A percentile compares a stretch with the other conserved stretches of the same genome.
Conservation (phyloP, 2,888 invertebrate genomes). For the Nezara viridula region DNA sequence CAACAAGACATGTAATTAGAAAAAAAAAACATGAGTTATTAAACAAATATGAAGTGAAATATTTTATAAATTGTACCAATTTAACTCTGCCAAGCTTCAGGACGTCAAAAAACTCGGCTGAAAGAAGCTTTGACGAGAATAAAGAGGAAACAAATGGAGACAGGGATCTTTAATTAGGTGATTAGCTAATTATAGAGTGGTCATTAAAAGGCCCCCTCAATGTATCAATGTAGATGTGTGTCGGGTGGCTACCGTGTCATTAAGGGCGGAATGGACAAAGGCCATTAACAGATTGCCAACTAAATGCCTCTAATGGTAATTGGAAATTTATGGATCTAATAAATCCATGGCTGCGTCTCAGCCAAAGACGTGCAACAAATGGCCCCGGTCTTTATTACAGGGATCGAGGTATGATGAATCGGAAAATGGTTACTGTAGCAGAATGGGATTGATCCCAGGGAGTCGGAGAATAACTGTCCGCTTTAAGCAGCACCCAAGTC, state of each 20-base stretch:
- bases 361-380: conserved; percentile 9
- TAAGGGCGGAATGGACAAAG: conserved; percentile 22
- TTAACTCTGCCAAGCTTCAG: background rate
- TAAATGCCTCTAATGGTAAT: conserved; percentile 40
- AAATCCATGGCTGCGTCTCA: background rate
- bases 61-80: no score
- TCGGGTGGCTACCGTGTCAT: background rate
- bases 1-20: no score
- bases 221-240: conserved; percentile 17
- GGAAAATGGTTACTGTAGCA: background rate
- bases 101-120: background rate
- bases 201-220: background rate
- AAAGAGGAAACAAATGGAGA: background rate
- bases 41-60: no score
- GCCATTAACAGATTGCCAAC: conserved; percentile 27
- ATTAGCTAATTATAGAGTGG: conserved; percentile 37
- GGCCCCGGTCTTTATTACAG: conserved; percentile 16
- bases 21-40: no score
- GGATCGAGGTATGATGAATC: background rate
- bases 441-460: background rate
- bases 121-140: background rate
- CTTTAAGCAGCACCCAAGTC: no score
- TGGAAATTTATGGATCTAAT: background rate
- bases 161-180: background rate
- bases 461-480: background rate